These are phyloP conservation scores for Drosophila leonis DNA, from an alignment of 2,888 invertebrate species.

Conservation along the genomic window DNA sequence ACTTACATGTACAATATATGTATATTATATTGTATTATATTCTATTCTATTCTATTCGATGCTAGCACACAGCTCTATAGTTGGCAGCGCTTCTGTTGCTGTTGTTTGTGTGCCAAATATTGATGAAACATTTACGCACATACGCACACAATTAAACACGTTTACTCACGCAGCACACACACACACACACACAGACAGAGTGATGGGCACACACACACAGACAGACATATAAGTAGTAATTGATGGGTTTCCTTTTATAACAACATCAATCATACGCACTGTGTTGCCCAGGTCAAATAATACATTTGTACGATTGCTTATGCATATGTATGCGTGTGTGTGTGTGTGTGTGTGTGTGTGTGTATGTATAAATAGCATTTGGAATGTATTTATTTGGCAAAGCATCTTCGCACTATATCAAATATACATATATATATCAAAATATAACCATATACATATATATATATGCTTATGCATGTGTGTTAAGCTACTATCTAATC, in stretches of 20 bases:
- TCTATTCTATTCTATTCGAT: conserved; percentile 25
- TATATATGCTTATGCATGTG: conserved; percentile 11
- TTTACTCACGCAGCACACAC: conserved; percentile 70
- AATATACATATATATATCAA: conserved; percentile 31
- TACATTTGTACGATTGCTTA: conserved; percentile 30
- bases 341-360: neutral
- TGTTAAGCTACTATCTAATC: conserved; percentile 50
- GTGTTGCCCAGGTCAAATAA: conserved; percentile 65
- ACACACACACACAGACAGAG: conserved; percentile 67
- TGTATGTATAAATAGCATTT: conserved; percentile 26
- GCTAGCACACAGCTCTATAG: conserved; percentile 36
- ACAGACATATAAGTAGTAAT: conserved; percentile 64
- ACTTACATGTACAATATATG: conserved; percentile 41
- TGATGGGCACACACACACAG: conserved; percentile 30
- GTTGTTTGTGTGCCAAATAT: conserved; percentile 74
- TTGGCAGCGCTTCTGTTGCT: conserved; percentile 52
- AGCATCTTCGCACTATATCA: conserved; percentile 52
- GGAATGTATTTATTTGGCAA: conserved; percentile 65
- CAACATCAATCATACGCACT: conserved; percentile 79
- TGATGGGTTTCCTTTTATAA: conserved; percentile 79
- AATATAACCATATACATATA: neutral
- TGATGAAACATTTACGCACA: conserved; percentile 79
- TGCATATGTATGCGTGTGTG: conserved; percentile 3
- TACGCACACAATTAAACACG: conserved; percentile 78
- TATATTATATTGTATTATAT: conserved; percentile 27